Conservation (phyloP, 2,888 invertebrate genomes). For the Neelides folsomi region DNA sequence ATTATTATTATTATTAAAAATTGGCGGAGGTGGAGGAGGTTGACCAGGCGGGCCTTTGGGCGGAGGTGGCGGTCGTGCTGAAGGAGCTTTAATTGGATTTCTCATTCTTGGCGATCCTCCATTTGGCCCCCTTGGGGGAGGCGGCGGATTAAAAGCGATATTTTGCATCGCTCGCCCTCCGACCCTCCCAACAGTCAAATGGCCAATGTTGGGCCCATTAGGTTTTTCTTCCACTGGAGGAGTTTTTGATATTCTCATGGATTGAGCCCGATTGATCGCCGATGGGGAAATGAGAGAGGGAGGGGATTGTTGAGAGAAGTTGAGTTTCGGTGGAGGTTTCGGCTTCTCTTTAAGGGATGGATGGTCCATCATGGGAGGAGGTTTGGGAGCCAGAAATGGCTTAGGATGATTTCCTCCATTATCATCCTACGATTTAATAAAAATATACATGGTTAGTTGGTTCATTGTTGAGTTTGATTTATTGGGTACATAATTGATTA, state of each 20-base stretch:
- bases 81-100: constrained; percentile 35
- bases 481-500: background rate
- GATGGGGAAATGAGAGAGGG: constrained; percentile 35
- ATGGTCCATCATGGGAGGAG: constrained; percentile 45
- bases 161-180: constrained; percentile 23
- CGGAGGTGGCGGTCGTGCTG: constrained; percentile 40
- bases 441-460: too few relatives aligned
- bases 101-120: constrained; percentile 40
- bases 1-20: constrained; percentile 37
- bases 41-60: constrained; percentile 45
- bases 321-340: constrained; percentile 28
- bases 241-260: constrained; percentile 68
- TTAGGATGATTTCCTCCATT: constrained; percentile 48
- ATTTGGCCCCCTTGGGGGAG: constrained; percentile 39
- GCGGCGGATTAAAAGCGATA: constrained; percentile 11
- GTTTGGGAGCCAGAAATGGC: constrained; percentile 71
- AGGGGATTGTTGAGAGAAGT: constrained; percentile 29
- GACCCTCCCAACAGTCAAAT: constrained; percentile 26
- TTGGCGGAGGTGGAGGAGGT: constrained; percentile 41
- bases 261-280: constrained; percentile 58
- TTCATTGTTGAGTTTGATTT: background rate
- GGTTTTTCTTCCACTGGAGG: constrained; percentile 31
- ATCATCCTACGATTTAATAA: background rate
- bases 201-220: constrained; percentile 24
- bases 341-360: constrained; percentile 17